Percentiles rank a stretch among this genome's conserved stretches.
phyloP scores from a whole-genome alignment of 2,888 invertebrate species.

The Pyrocoelia pectoralis region DNA sequence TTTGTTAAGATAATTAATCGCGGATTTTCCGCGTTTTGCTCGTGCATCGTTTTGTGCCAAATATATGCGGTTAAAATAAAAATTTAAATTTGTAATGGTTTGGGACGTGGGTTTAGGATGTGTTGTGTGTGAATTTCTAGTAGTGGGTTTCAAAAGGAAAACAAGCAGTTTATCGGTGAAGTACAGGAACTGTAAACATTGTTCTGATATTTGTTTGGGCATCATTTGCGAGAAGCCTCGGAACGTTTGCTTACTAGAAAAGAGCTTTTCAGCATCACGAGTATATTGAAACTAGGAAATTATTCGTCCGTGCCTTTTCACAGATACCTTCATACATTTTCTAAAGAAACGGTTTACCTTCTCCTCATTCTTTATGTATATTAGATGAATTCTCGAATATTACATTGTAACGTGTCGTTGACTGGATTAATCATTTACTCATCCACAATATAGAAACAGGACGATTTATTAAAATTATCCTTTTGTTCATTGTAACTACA shows the following conservation, averaged over 20 bases:
- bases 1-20: background rate
- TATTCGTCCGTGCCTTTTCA: conserved; percentile 8
- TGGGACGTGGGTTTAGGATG: background rate
- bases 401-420: background rate
- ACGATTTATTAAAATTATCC: too few relatives aligned
- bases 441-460: too few relatives aligned
- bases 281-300: conserved; percentile 12
- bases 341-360: conserved; percentile 10
- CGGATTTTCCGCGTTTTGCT: background rate
- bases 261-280: conserved; percentile 15
- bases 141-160: conserved; percentile 5
- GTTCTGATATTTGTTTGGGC: conserved; percentile 23
- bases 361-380: background rate
- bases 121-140: background rate
- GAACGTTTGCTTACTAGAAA: conserved; percentile 17
- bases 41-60: background rate
- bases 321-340: conserved; percentile 12
- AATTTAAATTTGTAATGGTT: conserved; percentile 12
- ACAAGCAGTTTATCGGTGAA: conserved; percentile 19
- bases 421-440: conserved; percentile 2
- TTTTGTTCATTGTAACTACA: too few relatives aligned
- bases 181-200: conserved; percentile 17
- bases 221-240: conserved; percentile 14
- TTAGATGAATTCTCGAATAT: background rate
- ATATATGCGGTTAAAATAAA: background rate